A percentile compares a stretch with the other conserved stretches of the same genome.
Conservation (phyloP, 2,888 invertebrate genomes). For the Meloe dianella region DNA sequence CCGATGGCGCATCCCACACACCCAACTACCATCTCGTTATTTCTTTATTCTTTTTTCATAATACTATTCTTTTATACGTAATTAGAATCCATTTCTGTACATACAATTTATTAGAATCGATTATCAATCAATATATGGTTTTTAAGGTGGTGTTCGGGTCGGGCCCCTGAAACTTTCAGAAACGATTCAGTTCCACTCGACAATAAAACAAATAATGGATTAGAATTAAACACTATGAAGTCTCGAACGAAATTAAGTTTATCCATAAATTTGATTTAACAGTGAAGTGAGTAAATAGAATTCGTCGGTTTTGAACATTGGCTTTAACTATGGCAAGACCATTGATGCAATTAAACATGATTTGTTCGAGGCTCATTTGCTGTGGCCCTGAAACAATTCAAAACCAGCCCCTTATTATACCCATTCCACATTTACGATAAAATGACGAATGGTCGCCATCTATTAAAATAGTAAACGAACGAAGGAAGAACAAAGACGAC, state of each 20-base stretch:
- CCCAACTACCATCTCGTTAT: conserved; percentile 30
- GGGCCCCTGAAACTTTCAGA: conserved; percentile 16
- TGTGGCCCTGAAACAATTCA: conserved; percentile 47
- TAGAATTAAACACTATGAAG: conserved; percentile 58
- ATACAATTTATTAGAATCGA: not conserved
- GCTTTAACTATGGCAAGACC: conserved; percentile 42
- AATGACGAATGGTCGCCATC: conserved; percentile 57
- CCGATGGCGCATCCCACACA: conserved; percentile 51
- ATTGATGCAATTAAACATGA: conserved; percentile 62
- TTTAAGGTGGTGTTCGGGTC: not conserved
- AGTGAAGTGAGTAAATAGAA: conserved; percentile 56
- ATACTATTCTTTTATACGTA: not conserved
- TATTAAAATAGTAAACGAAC: conserved; percentile 43
- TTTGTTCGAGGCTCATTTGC: conserved; percentile 54
- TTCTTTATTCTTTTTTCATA: not conserved
- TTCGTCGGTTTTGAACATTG: conserved; percentile 47
- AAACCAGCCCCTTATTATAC: conserved; percentile 52
- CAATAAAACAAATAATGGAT: conserved; percentile 57
- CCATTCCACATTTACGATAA: conserved; percentile 17
- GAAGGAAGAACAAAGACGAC: conserved; percentile 49
- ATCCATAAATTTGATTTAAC: conserved; percentile 62
- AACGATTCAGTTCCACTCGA: conserved; percentile 44
- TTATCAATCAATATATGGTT: not conserved
- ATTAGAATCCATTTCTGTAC: not conserved
- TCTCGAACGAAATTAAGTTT: conserved; percentile 60